These are phyloP conservation scores for Leucopternis melanops DNA, from an alignment of 2,113 vertebrate genomes.

Conservation along the genomic window DNA sequence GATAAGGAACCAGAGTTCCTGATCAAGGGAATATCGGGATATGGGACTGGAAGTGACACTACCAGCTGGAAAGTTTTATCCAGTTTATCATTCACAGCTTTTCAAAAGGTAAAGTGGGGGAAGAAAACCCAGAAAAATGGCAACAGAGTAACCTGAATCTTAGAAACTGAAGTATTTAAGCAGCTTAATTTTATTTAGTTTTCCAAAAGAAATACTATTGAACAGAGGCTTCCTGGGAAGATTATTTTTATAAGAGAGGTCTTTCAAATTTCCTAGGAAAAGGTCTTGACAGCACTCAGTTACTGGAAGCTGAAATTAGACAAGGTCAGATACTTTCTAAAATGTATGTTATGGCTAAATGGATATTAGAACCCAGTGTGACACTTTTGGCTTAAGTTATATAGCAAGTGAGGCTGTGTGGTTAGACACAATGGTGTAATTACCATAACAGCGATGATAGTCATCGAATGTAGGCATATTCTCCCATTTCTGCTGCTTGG, in stretches of 20 bases:
- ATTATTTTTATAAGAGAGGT: not conserved
- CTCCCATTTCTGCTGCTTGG: not conserved
- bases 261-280: not conserved
- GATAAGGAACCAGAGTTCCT: not conserved
- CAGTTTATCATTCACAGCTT: not conserved
- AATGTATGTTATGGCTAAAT: not conserved
- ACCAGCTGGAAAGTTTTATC: not conserved
- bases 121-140: not conserved
- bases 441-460: not conserved
- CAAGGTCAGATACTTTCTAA: not conserved
- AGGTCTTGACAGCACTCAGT: not conserved
- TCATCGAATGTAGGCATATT: not conserved
- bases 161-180: not conserved
- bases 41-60: not conserved
- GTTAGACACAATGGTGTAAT: not conserved
- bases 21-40: not conserved
- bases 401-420: not conserved
- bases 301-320: not conserved
- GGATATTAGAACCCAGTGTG: not conserved
- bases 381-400: not conserved
- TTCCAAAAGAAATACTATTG: not conserved
- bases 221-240: not conserved
- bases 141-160: not conserved
- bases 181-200: not conserved
- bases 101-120: not conserved